A percentile compares a stretch with the other conserved stretches of the same genome.
These are phyloP conservation scores for Semicossyphus pulcher DNA, from an alignment of 2,113 vertebrate species.

Conservation along the genomic window DNA sequence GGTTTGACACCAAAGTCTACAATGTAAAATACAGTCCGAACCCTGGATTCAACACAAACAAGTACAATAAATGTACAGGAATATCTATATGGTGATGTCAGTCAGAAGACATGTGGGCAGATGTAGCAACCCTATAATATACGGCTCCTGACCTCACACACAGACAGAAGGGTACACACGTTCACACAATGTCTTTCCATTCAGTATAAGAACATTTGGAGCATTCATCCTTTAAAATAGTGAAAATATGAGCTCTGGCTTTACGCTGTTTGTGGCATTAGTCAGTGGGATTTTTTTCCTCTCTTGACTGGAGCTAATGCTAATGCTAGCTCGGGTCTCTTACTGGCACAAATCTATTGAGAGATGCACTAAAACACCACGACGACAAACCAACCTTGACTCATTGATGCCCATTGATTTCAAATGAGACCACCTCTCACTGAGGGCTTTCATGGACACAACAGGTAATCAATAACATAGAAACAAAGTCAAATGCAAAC, in stretches of 20 bases:
- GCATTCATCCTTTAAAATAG: neutral
- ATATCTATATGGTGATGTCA: constrained; percentile 13
- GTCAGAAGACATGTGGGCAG: neutral
- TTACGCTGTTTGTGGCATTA: neutral
- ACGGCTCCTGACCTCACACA: constrained; percentile 35
- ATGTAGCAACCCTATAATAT: neutral
- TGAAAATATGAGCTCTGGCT: constrained; percentile 3
- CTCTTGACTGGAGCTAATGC: constrained; percentile 20
- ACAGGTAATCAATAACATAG: constrained; percentile 46
- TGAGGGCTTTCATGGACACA: constrained; percentile 17
- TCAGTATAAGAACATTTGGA: neutral
- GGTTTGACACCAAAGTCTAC: constrained; percentile 43
- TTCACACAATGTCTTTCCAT: constrained; percentile 30
- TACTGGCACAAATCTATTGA: constrained; percentile 4
- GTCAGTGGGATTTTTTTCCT: constrained; percentile 4
- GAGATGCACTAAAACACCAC: neutral
- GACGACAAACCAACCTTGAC: constrained; percentile 41
- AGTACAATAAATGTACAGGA: constrained; percentile 27
- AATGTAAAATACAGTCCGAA: constrained; percentile 62
- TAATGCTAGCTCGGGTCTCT: constrained; percentile 15
- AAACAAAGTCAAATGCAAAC: constrained; percentile 9
- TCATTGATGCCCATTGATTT: constrained; percentile 36
- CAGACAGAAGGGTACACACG: neutral
- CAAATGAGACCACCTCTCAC: constrained; percentile 6
- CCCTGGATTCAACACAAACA: constrained; percentile 17